Conservation (phyloP, 2,113 vertebrate species). For the Zingel zingel region DNA sequence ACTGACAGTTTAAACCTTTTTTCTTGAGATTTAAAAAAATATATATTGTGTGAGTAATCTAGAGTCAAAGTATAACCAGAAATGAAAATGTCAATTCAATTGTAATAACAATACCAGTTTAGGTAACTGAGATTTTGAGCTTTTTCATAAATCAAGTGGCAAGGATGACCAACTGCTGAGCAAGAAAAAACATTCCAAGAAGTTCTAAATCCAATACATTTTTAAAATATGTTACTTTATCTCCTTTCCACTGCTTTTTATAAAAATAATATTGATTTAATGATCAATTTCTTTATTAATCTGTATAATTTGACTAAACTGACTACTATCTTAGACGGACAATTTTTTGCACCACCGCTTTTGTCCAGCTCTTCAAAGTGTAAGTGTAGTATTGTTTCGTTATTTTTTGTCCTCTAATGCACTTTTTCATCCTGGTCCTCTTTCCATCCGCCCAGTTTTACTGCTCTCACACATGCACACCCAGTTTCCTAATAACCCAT, state of each 20-base stretch:
- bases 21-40: not conserved
- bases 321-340: not conserved
- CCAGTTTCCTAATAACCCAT: constrained; percentile 9
- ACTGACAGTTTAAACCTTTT: not conserved
- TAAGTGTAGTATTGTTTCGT: not conserved
- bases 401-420: not conserved
- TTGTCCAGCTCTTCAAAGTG: not conserved
- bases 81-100: not conserved
- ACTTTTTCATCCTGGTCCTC: not conserved
- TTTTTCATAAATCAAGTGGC: no score
- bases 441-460: constrained; percentile 28
- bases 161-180: not conserved
- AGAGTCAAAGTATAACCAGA: not conserved
- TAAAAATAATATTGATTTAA: not conserved
- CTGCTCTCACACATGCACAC: constrained; percentile 20
- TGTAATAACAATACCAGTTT: not conserved
- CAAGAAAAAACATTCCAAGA: not conserved
- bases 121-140: no score
- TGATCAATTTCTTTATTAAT: not conserved
- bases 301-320: not conserved
- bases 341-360: not conserved
- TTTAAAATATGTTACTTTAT: not conserved
- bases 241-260: not conserved
- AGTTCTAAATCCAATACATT: not conserved
- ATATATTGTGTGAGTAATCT: not conserved